Conservation (phyloP, 2,888 invertebrate species). For the Itoplectis maculator region DNA sequence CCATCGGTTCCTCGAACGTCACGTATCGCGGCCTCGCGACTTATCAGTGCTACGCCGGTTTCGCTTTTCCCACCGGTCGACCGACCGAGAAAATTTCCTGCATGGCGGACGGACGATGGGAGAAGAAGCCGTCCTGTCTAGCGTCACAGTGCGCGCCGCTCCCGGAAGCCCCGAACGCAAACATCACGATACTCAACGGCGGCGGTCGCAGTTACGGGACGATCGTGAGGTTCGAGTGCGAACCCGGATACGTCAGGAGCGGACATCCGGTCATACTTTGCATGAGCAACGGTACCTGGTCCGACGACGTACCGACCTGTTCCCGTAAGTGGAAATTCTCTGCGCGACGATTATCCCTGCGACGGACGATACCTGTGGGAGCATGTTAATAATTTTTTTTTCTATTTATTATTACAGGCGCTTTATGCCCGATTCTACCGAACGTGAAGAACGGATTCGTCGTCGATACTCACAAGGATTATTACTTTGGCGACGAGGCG, state of each 20-base stretch:
- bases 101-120: conserved; percentile 95
- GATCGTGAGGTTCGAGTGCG: conserved; percentile 96
- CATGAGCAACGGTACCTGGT: conserved; percentile 98
- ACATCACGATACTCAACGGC: conserved; percentile 94
- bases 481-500: conserved; percentile 95
- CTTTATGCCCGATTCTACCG: conserved; percentile 90
- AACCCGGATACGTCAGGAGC: conserved; percentile 94
- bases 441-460: conserved; percentile 95
- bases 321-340: conserved; percentile 87
- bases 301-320: conserved; percentile 95
- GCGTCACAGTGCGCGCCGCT: conserved; percentile 96
- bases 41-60: conserved; percentile 98
- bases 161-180: conserved; percentile 94
- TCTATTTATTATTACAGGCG: conserved; percentile 85
- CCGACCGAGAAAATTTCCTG: conserved; percentile 96
- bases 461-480: conserved; percentile 91
- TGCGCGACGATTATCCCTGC: background rate
- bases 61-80: conserved; percentile 95
- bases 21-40: conserved; percentile 97
- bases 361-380: background rate
- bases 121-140: conserved; percentile 95
- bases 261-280: conserved; percentile 96
- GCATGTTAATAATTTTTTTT: background rate
- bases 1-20: conserved; percentile 97
- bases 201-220: conserved; percentile 97